Base-by-base conservation (phyloP, 2,113 vertebrate genomes). In the Electrona antarctica region DNA sequence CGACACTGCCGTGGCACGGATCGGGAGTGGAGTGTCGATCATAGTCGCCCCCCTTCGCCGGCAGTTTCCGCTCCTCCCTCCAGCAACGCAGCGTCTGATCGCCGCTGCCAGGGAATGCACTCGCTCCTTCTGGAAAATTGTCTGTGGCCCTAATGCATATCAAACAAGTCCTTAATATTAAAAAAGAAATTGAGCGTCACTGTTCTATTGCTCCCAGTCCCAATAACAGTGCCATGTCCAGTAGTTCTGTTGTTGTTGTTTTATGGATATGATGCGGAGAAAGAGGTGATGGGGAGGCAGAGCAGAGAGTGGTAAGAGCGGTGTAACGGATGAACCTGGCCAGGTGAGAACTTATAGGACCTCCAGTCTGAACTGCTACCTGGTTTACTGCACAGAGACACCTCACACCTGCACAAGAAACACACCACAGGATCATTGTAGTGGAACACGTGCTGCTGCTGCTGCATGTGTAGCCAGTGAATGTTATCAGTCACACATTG, bases 231-330 rank as follows among this genome's bases (percentile, higher is more conserved):
- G 10, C 0, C 3, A 0, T 8, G 9, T 14, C 55, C 55, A 21
- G 13, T 6, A 54, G 13, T 14, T 13, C 13, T 15, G 6, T 21
- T 21, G 14, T 28, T 7, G 10, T 10, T 3, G 0, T 6, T 46
- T 92, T 81, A 91, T n/a, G 73, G 80, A 11, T 75, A 82, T 0
- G 95, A 91, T 69, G 95, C 94, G 0, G 95, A 96, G 92, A 99
- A 98, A 7, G 96, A 97, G 84, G 93, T 93, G 75, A 98, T 93
- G 75, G 97, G 97, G 51, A 99, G 93, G 81, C 97, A 99, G 74
- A 98, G 94, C 71, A 98, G 93, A 29, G 97, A 98, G 73, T 95
- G 95, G 90, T 94, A 93, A 67, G 95, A 93, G 0, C 93, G 88
- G 67, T 93, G 79, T 0, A 90, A 13, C 7, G 92, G 88, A 73